Conservation (phyloP, 2,888 invertebrate genomes). For the Melangyna quadrimaculata region DNA sequence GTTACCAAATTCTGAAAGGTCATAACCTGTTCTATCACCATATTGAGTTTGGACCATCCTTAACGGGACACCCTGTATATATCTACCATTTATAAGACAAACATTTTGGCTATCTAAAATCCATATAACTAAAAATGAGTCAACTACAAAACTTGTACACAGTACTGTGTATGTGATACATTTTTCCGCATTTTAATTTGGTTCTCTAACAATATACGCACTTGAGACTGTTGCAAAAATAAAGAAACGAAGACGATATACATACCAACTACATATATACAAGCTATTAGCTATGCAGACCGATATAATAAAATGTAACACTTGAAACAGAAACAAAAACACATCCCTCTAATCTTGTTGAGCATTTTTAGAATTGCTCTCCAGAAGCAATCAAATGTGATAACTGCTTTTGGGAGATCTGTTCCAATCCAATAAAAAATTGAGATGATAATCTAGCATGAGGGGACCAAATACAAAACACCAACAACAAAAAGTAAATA, state of each 20-base stretch:
- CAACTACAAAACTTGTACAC: not conserved
- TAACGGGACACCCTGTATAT: too few species aligned
- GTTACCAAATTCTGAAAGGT: too few species aligned
- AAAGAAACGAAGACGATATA: not conserved
- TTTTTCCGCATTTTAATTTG: slow-evolving; percentile 43
- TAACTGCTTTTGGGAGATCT: slow-evolving; percentile 60
- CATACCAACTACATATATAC: not conserved
- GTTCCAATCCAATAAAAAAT: slow-evolving; percentile 56
- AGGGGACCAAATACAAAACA: slow-evolving; percentile 1
- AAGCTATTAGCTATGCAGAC: not conserved
- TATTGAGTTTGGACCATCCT: too few species aligned
- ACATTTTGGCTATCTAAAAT: too few species aligned
- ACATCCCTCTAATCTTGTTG: slow-evolving; percentile 21
- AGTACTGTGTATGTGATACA: slow-evolving; percentile 2
- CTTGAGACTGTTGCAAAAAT: slow-evolving; percentile 34
- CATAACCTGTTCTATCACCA: too few species aligned
- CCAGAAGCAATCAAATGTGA: slow-evolving; percentile 66
- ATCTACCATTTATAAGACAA: too few species aligned
- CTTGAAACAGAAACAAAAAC: not conserved
- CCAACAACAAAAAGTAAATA: slow-evolving; percentile 10
- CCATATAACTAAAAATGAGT: too few species aligned
- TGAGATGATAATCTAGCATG: slow-evolving; percentile 56
- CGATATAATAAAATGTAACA: not conserved
- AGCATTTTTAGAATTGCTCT: slow-evolving; percentile 42
- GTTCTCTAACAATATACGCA: slow-evolving; percentile 34